Evolutionary conservation across 2,888 invertebrate species (phyloP).

Genomic region (Agonum fuliginosum): DNA sequence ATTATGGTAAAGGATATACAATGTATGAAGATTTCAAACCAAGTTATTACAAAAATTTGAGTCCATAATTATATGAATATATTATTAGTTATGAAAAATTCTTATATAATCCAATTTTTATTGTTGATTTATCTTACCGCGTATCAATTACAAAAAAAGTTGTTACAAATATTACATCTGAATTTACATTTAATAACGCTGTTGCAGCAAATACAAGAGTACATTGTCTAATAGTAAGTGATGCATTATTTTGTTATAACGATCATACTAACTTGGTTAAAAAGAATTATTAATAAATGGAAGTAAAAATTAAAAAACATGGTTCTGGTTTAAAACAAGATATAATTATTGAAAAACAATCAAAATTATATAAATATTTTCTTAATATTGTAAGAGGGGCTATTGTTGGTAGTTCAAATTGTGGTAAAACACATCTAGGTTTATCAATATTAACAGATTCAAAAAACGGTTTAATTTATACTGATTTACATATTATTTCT

Average conservation of each 20-base stretch:
- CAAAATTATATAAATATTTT: slow-evolving; percentile 4
- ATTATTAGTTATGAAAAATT: background rate
- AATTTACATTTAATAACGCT: background rate
- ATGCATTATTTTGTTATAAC: background rate
- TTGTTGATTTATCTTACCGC: background rate
- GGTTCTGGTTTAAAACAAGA: background rate
- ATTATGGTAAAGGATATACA: background rate
- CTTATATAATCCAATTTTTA: background rate
- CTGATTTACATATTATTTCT: slow-evolving; percentile 56
- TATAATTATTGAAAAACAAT: background rate
- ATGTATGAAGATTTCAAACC: background rate
- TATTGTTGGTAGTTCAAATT: slow-evolving; percentile 48
- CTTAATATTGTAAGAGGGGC: slow-evolving; percentile 10
- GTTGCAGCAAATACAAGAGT: background rate
- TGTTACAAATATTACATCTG: too few relatives aligned
- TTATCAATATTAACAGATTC: slow-evolving; percentile 16
- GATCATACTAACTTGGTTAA: background rate
- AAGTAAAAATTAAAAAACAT: background rate
- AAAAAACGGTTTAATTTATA: slow-evolving; percentile 52
- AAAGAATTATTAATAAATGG: slow-evolving; percentile 4
- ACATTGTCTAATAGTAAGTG: background rate
- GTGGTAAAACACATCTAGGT: slow-evolving; percentile 56
- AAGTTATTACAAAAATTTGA: background rate
- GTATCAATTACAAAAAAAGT: too few relatives aligned
- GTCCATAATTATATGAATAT: too few relatives aligned